Evolutionary conservation across 1,140 invertebrate genomes (phyloP), one percentile per base, ranked within the genome.

Genomic region (Acromyrmex echinatior): DNA sequence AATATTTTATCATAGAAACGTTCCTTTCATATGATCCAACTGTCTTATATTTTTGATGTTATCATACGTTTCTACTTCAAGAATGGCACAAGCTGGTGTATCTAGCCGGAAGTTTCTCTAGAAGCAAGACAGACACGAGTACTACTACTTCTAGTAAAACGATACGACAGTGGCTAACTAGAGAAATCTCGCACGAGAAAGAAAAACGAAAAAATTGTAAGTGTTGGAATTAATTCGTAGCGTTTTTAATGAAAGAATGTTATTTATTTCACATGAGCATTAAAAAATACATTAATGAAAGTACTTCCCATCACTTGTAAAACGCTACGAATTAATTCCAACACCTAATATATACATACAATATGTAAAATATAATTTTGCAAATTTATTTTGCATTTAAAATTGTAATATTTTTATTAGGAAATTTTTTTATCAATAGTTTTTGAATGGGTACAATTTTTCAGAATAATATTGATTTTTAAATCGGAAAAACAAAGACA

Each of bases 21-120:
- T 78, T 62, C 7, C 14, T 35, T 35, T 28, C 58, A 25, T 25
- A 5, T 45, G 35, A 9, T 49, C 21, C 3, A 45, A 10, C 39
- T 45, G 3, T 3, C 76, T 78, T 45, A 63, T 35, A 78, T 63
- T 63, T 63, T 79, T 9, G 39, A 49, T 63, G 12, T 4, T 51
- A 66, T 66, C 39, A 18, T 79, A 79, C 77, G 12, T 66, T 28
- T 79, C 62, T 45, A 66, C 77, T 79, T 79, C 25, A 45, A 79
- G 39, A 66, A 51, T 63, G 39, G 25, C 62, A 28, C 45, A 66
- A 65, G 39, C 60, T 79, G 76, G 21, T 39, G 58, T 62, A 78
- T 66, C 62, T 79, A 49, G 39, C 16, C 76, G 45, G 62, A 79
- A 79, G 77, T 79, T 79, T 79, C 10, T 12, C 18, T 49, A 31